phyloP scores from a whole-genome alignment of 2,888 invertebrate genomes.

The Synergus gifuensis region DNA sequence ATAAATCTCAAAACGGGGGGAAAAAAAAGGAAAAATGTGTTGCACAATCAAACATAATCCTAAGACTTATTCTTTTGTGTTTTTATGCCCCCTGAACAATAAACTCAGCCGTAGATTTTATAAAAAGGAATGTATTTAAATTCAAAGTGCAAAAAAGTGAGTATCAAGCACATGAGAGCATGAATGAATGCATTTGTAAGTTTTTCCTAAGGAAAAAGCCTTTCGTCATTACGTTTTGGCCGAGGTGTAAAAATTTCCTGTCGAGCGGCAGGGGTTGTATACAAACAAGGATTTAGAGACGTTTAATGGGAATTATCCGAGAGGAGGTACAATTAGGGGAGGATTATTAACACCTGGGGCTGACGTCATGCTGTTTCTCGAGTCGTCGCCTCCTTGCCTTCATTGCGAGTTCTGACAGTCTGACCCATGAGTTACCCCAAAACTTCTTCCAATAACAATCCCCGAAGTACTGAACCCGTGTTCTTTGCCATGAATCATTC shows the following conservation, averaged over 20 bases:
- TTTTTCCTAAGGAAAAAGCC: constrained; percentile 49
- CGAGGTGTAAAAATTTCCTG: constrained; percentile 62
- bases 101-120: background rate
- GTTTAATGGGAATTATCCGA: constrained; percentile 74
- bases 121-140: constrained; percentile 1
- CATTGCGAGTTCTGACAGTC: constrained; percentile 32
- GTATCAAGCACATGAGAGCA: constrained; percentile 24
- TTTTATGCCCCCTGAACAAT: background rate
- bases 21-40: no score
- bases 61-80: background rate
- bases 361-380: constrained; percentile 70
- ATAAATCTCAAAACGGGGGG: no score
- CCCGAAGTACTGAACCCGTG: constrained; percentile 45
- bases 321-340: constrained; percentile 72
- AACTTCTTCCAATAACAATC: constrained; percentile 55
- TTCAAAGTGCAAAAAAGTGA: constrained; percentile 27
- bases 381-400: constrained; percentile 62
- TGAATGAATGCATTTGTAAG: constrained; percentile 44
- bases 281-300: constrained; percentile 75
- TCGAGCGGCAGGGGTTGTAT: constrained; percentile 67
- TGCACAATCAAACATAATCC: background rate
- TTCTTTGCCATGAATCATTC: constrained; percentile 63
- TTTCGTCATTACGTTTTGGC: constrained; percentile 54
- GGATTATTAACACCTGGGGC: constrained; percentile 77
- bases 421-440: constrained; percentile 47